These are phyloP conservation scores for Diabrotica virgifera DNA, from an alignment of 1,140 invertebrate species.

Conservation along the genomic window DNA sequence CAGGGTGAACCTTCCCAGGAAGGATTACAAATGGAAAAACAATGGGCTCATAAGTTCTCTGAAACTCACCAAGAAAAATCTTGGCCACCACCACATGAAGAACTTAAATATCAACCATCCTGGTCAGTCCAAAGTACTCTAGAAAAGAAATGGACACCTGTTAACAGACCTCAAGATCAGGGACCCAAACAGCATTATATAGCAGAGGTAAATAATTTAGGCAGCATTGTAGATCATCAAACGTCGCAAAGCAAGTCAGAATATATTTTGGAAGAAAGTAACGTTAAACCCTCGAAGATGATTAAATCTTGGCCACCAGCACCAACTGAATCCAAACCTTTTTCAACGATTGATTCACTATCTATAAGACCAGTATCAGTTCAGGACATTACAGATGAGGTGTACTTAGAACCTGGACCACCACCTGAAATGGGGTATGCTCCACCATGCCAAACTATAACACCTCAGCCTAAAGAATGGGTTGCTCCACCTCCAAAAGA, in stretches of 20 bases:
- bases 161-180: conserved; percentile 35
- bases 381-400: conserved; percentile 49
- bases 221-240: conserved; percentile 29
- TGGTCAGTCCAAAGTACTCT: conserved; percentile 42
- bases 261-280: conserved; percentile 48
- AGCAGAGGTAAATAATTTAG: conserved; percentile 39
- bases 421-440: conserved; percentile 65
- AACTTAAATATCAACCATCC: conserved; percentile 37
- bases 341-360: conserved; percentile 39
- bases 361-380: conserved; percentile 44
- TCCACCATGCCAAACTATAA: conserved; percentile 39
- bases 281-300: conserved; percentile 44
- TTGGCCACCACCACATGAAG: conserved; percentile 52
- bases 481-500: conserved; percentile 59
- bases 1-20: conserved; percentile 50
- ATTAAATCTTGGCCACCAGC: conserved; percentile 49
- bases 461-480: conserved; percentile 38
- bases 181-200: conserved; percentile 45
- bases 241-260: conserved; percentile 36
- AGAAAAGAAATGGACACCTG: conserved; percentile 41
- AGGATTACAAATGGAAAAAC: conserved; percentile 60
- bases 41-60: conserved; percentile 56
- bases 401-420: conserved; percentile 58
- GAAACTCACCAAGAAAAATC: conserved; percentile 51
- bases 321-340: conserved; percentile 45